Percentiles rank a stretch among this genome's conserved stretches.
These are phyloP conservation scores for Falco novaeseelandiae DNA, from an alignment of 2,797 vertebrate species.

Conservation along the genomic window DNA sequence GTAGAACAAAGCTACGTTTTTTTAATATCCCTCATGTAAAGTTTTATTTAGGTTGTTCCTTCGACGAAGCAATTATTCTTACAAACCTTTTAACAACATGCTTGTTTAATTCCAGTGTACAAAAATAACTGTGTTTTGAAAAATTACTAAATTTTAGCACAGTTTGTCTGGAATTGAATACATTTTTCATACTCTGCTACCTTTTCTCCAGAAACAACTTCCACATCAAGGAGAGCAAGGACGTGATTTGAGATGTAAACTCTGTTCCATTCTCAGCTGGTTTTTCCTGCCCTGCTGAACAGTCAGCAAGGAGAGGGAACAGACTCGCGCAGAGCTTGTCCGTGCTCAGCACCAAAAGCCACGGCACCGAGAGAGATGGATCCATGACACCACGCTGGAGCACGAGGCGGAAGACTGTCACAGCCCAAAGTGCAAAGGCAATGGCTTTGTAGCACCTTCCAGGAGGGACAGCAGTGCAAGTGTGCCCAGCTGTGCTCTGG, in stretches of 20 bases:
- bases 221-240: neutral
- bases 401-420: neutral
- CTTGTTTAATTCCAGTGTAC: conserved; percentile 9
- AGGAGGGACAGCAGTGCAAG: neutral
- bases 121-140: conserved; percentile 57
- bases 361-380: neutral
- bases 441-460: neutral
- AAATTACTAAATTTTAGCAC: neutral
- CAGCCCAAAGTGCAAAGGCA: neutral
- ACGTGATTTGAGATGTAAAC: neutral
- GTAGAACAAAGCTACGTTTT: neutral
- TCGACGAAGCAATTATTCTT: neutral
- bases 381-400: neutral
- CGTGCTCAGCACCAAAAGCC: neutral
- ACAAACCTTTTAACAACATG: neutral
- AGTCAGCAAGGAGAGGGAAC: neutral
- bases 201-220: neutral
- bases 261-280: neutral
- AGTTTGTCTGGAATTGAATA: neutral
- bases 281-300: neutral
- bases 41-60: conserved; percentile 21
- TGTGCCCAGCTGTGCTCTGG: neutral
- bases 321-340: neutral
- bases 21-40: neutral
- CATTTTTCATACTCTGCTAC: neutral